These are phyloP conservation scores for Thereva unica DNA, from an alignment of 2,888 invertebrate species.

Conservation along the genomic window DNA sequence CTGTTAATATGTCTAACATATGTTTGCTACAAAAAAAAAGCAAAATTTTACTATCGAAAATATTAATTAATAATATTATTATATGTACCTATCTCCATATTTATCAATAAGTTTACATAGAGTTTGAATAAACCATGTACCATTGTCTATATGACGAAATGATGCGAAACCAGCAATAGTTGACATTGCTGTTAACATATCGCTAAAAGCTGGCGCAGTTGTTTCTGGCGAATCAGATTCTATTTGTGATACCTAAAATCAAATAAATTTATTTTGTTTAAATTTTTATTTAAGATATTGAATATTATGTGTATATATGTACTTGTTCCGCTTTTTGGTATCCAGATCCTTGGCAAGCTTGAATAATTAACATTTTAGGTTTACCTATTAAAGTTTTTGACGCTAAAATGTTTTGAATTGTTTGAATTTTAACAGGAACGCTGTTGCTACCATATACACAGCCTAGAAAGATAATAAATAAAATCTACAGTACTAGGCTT, in stretches of 20 bases:
- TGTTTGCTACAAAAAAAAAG: conserved; percentile 47
- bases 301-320: not conserved
- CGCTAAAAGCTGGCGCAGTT: conserved; percentile 43
- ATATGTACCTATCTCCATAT: conserved; percentile 47
- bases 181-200: conserved; percentile 53
- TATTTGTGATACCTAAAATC: conserved; percentile 27
- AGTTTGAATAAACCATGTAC: conserved; percentile 57
- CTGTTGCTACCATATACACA: conserved; percentile 61
- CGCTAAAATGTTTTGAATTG: conserved; percentile 60
- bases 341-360: conserved; percentile 62
- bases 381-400: conserved; percentile 56
- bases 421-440: conserved; percentile 57
- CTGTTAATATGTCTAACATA: conserved; percentile 51
- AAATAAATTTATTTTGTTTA: not conserved
- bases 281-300: conserved; percentile 4
- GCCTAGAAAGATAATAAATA: conserved; percentile 47
- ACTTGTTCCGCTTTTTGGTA: conserved; percentile 34
- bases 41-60: conserved; percentile 3
- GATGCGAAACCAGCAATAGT: conserved; percentile 53
- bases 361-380: conserved; percentile 63
- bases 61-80: conserved; percentile 4
- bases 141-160: conserved; percentile 50
- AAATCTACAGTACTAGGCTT: too few relatives aligned
- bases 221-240: conserved; percentile 39
- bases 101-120: conserved; percentile 49